Evolutionary conservation across 2,888 invertebrate genomes (phyloP).

Genomic region (Apamea epomidion): DNA sequence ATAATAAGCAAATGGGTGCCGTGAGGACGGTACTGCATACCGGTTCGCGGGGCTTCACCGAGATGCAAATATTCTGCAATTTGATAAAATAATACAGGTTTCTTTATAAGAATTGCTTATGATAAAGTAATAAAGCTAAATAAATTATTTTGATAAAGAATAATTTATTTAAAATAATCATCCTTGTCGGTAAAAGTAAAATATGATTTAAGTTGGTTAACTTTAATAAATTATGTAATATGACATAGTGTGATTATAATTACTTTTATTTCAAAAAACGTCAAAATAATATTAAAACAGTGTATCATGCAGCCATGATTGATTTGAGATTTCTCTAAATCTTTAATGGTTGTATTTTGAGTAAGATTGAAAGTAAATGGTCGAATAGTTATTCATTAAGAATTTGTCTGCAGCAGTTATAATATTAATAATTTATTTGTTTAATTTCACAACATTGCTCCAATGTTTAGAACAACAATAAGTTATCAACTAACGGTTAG

Average conservation of each 20-base stretch:
- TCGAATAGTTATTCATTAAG: neutral
- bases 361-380: no score
- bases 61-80: conserved; percentile 52
- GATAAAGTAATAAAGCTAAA: no score
- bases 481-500: no score
- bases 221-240: conserved; percentile 3
- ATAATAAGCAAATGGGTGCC: neutral
- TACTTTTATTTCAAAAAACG: neutral
- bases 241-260: neutral
- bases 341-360: neutral
- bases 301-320: neutral
- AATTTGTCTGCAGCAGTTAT: neutral
- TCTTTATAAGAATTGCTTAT: no score
- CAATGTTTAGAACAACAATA: no score
- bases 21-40: conserved; percentile 12
- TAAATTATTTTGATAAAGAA: neutral
- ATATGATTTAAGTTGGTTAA: neutral
- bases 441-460: no score
- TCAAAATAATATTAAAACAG: neutral
- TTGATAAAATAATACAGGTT: neutral
- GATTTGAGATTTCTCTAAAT: neutral
- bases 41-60: conserved; percentile 62
- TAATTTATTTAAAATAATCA: neutral
- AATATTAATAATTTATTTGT: no score
- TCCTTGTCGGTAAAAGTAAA: neutral